A percentile compares a stretch with the other conserved stretches of the same genome.
Conservation (phyloP, 2,113 vertebrate species). For the Chiloscyllium plagiosum region DNA sequence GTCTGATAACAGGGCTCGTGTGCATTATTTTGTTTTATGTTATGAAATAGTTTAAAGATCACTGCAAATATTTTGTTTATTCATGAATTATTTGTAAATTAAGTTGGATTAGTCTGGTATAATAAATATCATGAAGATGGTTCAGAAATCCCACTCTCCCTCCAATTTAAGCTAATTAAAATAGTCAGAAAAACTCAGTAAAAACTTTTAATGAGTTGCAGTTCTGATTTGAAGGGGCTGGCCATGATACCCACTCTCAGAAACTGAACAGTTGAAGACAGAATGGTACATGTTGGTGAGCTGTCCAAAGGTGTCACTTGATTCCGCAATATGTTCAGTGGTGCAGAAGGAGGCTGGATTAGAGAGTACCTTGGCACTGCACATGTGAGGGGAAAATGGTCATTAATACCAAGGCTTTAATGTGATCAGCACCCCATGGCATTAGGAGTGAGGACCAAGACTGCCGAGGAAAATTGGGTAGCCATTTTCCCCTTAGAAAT, state of each 20-base stretch:
- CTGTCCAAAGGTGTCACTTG: not conserved
- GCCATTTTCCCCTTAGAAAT: not conserved
- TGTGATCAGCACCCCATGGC: no score
- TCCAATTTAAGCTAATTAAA: not conserved
- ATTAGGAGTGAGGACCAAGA: not conserved
- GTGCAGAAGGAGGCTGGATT: no score
- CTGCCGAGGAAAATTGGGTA: not conserved
- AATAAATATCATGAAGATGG: no score
- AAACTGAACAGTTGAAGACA: no score
- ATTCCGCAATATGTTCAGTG: not conserved
- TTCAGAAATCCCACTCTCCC: not conserved
- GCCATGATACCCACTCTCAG: no score
- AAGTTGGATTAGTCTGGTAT: not conserved
- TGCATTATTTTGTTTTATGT: not conserved
- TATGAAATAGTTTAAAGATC: not conserved
- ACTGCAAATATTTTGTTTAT: not conserved
- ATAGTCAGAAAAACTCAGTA: not conserved
- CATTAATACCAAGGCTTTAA: no score
- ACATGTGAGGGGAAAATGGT: no score
- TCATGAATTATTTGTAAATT: not conserved
- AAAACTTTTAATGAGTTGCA: no score
- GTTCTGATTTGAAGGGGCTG: no score
- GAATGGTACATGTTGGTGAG: not conserved
- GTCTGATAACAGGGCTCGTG: not conserved
- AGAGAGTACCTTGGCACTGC: no score